Conservation (phyloP, 1,140 invertebrate species). For the Proctacanthus coquilletti region DNA sequence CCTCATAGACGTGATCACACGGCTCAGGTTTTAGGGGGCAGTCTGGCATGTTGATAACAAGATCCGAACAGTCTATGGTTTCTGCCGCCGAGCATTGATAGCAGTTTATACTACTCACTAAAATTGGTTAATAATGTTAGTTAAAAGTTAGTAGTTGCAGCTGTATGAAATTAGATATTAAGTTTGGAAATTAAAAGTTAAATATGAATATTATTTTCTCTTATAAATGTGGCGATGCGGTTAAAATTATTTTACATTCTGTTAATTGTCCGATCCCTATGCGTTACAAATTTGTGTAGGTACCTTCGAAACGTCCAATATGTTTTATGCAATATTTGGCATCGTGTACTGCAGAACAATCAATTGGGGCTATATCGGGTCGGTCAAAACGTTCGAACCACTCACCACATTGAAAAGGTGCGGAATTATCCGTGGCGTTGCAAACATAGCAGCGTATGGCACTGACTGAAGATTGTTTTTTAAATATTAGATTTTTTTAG, state of each 20-base stretch:
- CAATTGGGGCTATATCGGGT: conserved; percentile 45
- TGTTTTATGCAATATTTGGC: conserved; percentile 88
- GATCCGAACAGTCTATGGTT: conserved; percentile 60
- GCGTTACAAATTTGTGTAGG: not conserved
- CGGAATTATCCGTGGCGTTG: conserved; percentile 56
- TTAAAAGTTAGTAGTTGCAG: not conserved
- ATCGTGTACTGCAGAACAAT: conserved; percentile 65
- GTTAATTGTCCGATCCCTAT: not conserved
- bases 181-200: too few species aligned
- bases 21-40: conserved; percentile 39
- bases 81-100: conserved; percentile 65
- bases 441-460: conserved; percentile 80
- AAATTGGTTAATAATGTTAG: conserved; percentile 1
- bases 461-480: too few species aligned
- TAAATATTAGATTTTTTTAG: too few species aligned
- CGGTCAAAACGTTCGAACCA: conserved; percentile 49
- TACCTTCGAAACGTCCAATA: conserved; percentile 85
- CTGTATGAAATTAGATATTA: too few species aligned
- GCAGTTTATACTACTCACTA: conserved; percentile 49
- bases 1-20: conserved; percentile 63
- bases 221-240: too few species aligned
- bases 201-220: too few species aligned
- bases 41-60: conserved; percentile 43
- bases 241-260: not conserved
- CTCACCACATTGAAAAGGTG: conserved; percentile 80